Conservation (phyloP, 1,140 invertebrate species). For the Drosophila sechellia region DNA sequence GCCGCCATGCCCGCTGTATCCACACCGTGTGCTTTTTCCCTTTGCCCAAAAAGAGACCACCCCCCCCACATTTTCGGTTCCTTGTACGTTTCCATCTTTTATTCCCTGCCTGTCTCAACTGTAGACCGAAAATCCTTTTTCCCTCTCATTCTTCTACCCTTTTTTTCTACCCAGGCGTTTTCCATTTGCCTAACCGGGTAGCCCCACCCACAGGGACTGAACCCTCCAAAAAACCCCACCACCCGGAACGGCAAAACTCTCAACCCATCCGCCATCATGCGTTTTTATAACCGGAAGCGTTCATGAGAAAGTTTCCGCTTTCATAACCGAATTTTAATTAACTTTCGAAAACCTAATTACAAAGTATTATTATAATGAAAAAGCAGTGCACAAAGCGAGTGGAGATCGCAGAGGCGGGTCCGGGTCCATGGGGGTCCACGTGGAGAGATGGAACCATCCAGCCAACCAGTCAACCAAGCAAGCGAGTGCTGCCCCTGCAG, state of each 20-base stretch:
- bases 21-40: conserved; percentile 16
- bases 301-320: conserved; percentile 84
- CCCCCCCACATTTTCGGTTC: conserved; percentile 4
- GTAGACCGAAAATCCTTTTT: conserved; percentile 56
- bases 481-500: conserved; percentile 66
- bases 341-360: conserved; percentile 85
- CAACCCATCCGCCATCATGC: conserved; percentile 55
- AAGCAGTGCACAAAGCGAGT: conserved; percentile 81
- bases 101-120: conserved; percentile 55
- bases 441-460: conserved; percentile 39
- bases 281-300: conserved; percentile 83
- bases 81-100: conserved; percentile 43
- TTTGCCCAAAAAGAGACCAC: conserved; percentile 9
- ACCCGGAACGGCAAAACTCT: not conserved
- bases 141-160: conserved; percentile 10
- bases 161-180: conserved; percentile 25
- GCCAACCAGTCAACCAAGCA: conserved; percentile 41
- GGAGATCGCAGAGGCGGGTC: conserved; percentile 9
- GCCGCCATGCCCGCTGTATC: too few species aligned
- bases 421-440: conserved; percentile 32
- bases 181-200: conserved; percentile 59
- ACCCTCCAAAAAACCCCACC: conserved; percentile 14
- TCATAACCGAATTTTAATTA: conserved; percentile 85
- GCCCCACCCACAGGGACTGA: conserved; percentile 8
- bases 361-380: conserved; percentile 85